Base-by-base conservation (phyloP, 2,113 vertebrate species). In the Tor tambroides region DNA sequence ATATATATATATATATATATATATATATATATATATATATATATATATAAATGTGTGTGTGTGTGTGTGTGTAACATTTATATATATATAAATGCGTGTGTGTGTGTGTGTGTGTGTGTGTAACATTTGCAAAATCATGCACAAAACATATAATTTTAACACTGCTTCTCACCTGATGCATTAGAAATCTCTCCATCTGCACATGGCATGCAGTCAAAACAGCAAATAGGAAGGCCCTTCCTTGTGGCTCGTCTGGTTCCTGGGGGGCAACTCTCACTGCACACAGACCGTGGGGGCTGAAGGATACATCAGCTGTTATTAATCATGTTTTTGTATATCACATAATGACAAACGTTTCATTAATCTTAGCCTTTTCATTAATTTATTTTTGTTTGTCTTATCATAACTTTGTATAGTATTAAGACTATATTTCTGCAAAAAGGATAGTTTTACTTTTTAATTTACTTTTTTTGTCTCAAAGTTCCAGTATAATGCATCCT, bases 171-270 rank as follows among this genome's bases (percentile, higher is more conserved):
- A 96, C 95, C 94, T 88, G 94, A 92, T 15, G 19, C 1, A 75
- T 90, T 89, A 79, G 92, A 95, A 80, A 95, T 91, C 6, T 94
- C 90, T 77, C 96, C 96, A 54, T 95, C 94, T 82, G 95, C 94
- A 89, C 95, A 96, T 1, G 81, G 92, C 26, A 96, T 91, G 71
- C 95, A 96, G 72, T 96, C 93, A 84, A 95, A 96, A 89, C 95
- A 96, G 81, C 95, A 96, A 26, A 83, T 76, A 89, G 79, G 86
- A 86, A 84, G 82, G 11, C 94, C 93, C 4, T 95, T 94, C 28
- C 84, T 91, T 85, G 91, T 93, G 41, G 94, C 94, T 84, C 93
- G 93, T 56, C 91, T 84, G 11, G 93, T 95, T 12, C 95, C 95
- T 23, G 94, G 92, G 56, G 83, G 90, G 76, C 96, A 96, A 41